These are phyloP conservation scores for Diadegma fenestrale DNA, from an alignment of 2,888 invertebrate genomes.

Conservation along the genomic window DNA sequence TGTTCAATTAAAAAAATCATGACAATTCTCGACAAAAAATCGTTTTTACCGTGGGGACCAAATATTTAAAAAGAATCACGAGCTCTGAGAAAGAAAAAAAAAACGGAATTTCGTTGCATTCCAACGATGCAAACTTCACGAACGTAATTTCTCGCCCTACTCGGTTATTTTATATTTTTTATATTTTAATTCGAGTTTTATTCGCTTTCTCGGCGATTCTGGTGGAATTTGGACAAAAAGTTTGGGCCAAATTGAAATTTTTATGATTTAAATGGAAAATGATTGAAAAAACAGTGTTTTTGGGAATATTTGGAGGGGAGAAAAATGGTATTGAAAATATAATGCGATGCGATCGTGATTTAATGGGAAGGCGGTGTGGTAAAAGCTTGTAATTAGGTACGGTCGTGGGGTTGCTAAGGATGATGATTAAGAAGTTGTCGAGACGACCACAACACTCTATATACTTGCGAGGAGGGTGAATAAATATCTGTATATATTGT, in stretches of 20 bases:
- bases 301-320: not conserved
- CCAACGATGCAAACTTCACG: no score
- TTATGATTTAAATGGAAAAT: no score
- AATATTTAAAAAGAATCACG: no score
- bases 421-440: slow-evolving; percentile 14
- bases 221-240: no score
- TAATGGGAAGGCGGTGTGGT: not conserved
- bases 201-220: no score
- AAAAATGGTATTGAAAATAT: not conserved
- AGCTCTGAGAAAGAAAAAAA: not conserved
- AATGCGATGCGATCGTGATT: not conserved
- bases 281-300: not conserved
- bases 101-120: not conserved
- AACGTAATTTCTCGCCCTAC: no score
- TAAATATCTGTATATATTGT: not conserved
- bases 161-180: no score
- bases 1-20: no score
- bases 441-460: not conserved
- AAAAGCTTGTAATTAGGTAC: slow-evolving; percentile 17
- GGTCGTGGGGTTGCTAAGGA: not conserved
- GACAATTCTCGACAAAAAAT: no score
- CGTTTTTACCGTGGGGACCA: no score
- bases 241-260: no score
- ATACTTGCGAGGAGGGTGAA: not conserved
- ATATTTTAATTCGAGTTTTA: no score